phyloP scores from a whole-genome alignment of 2,113 vertebrate species.

The Protobothrops mucrosquamatus region DNA sequence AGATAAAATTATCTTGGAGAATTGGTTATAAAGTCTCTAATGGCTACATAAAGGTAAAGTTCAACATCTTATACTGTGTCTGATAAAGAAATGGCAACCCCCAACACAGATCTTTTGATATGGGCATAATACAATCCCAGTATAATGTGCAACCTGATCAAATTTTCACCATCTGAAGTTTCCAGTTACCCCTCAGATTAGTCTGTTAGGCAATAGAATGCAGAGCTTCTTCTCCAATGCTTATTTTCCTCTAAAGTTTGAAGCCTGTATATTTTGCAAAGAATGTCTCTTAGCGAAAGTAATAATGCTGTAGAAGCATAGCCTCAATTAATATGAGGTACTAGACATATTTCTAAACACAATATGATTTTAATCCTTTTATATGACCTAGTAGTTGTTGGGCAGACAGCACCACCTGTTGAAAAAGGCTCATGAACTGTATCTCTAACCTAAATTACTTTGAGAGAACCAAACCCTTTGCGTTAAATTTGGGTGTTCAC shows the following conservation, averaged over 20 bases:
- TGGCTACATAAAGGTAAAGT: not conserved
- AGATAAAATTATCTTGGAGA: not conserved
- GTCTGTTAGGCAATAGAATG: not conserved
- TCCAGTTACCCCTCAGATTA: not conserved
- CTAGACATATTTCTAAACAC: not conserved
- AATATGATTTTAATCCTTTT: not conserved
- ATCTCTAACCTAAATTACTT: not conserved
- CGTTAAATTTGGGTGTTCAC: not conserved
- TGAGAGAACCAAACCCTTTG: too few relatives aligned
- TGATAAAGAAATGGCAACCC: not conserved
- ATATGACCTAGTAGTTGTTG: not conserved
- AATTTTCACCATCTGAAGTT: not conserved
- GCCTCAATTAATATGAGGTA: not conserved
- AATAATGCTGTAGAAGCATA: not conserved
- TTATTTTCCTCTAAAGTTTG: not conserved
- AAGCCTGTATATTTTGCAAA: not conserved
- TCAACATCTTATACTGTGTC: not conserved
- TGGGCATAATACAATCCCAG: not conserved
- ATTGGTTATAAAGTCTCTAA: not conserved
- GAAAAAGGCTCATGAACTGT: not conserved
- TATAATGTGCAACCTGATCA: not conserved
- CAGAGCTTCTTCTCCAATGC: not conserved
- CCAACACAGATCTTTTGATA: not conserved
- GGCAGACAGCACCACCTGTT: constrained; percentile 10
- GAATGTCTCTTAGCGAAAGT: not conserved